Base-by-base conservation (phyloP, 2,888 invertebrate genomes). In the Venustoraphidia nigricollis region DNA sequence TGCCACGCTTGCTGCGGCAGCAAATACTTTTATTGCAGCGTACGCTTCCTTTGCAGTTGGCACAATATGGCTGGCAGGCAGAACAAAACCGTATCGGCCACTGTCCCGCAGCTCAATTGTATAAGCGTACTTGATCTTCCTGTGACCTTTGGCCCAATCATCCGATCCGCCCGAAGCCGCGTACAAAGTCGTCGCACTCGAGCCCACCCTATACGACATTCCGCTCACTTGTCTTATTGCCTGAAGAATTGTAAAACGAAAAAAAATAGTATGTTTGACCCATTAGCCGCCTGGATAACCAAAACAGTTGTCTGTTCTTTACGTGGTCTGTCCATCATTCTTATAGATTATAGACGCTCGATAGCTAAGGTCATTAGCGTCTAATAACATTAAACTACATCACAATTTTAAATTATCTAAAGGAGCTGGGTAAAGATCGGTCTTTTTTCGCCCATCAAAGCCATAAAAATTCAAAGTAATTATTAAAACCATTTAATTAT, bases 131-230 rank as follows among this genome's bases (percentile, higher is more conserved):
- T 90, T 91, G 53, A 94, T 81, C 38, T 77, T 78, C 9, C 81
- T 78, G 39, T 75, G 70, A 1, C 86, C 87, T 65, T 93, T 91
- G 8, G 91, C 93, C 89, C 92, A 94, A 64, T 94, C 93, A 58
- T 89, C 88, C 0, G 88, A 84, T 10, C 87, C 87, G 2, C 89
- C 89, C 35, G 84, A 69, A 2, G 86, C 86, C 1, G 89, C 81
- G 62, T 89, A 89, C 2, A 89, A 68, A 0, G 83, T 76, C n/a
- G 75, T 76, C 42, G 83, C 86, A 14, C 87, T 81, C 44, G 85
- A 78, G 10, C 89, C 89, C 0, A 88, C 83, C 35, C 75, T 79
- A 60, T 87, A 89, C 44, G 68, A 62, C 2, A 75, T 71, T 34
- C 83, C 81, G 17, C 76, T 74, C 1, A 70, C 66, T 44, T 66